A percentile compares a stretch with the other conserved stretches of the same genome.
Evolutionary conservation across 2,113 vertebrate genomes (phyloP).

Genomic region (Aramus guarauna): DNA sequence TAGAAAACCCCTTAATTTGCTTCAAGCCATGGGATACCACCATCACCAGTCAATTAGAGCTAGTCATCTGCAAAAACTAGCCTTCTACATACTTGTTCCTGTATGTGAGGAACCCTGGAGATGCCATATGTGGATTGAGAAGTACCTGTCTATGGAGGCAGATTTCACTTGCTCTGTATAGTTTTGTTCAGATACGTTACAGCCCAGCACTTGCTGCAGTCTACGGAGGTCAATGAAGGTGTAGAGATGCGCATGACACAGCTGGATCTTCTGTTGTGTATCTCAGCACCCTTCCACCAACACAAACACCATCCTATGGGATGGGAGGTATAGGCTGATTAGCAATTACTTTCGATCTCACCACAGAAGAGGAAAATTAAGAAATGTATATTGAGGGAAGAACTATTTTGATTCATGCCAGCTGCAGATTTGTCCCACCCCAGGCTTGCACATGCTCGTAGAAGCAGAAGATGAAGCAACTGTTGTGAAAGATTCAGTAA

Average conservation of each 20-base stretch:
- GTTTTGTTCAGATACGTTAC: neutral
- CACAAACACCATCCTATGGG: neutral
- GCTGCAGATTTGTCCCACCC: neutral
- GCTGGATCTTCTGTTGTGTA: neutral
- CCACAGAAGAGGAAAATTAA: neutral
- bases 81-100: neutral
- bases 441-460: neutral
- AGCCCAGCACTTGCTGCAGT: neutral
- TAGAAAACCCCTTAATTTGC: neutral
- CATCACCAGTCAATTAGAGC: neutral
- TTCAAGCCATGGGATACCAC: neutral
- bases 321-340: neutral
- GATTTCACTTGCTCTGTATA: neutral
- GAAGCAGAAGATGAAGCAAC: neutral
- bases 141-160: neutral
- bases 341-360: neutral
- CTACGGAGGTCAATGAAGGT: neutral
- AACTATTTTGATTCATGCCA: neutral
- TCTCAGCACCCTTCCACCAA: neutral
- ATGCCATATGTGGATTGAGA: neutral
- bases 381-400: neutral
- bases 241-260: neutral
- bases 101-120: neutral
- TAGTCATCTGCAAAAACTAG: neutral
- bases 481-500: neutral